These are phyloP conservation scores for Emys orbicularis DNA, from an alignment of 2,797 vertebrate genomes.

Conservation along the genomic window DNA sequence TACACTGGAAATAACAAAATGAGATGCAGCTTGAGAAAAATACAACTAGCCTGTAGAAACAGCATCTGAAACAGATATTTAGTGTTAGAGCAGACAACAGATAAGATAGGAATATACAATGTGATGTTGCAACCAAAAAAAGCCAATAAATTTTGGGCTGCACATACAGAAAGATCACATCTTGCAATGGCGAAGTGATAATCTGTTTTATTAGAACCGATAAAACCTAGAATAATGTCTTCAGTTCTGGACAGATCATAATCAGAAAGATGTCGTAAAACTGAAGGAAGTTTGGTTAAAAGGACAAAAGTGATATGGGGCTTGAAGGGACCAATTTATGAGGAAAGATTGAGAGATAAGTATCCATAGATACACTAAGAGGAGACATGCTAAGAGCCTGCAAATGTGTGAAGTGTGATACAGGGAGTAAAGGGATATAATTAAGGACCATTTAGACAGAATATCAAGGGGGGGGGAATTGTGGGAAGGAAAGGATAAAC, in stretches of 20 bases:
- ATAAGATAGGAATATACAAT: background rate
- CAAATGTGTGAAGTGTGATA: slow-evolving; percentile 31
- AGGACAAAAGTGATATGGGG: background rate
- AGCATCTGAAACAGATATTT: background rate
- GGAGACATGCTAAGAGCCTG: background rate
- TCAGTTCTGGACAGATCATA: slow-evolving; percentile 18
- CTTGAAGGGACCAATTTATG: background rate
- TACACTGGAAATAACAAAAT: background rate
- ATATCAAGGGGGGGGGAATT: background rate
- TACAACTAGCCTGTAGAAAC: background rate
- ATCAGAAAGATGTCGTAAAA: background rate
- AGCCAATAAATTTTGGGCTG: background rate
- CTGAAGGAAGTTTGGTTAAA: background rate
- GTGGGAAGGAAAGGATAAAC: background rate
- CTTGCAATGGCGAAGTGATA: background rate
- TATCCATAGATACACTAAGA: slow-evolving; percentile 10
- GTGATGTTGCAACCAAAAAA: background rate
- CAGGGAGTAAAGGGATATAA: background rate
- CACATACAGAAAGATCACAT: accelerated
- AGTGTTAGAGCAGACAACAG: background rate
- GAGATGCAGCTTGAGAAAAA: background rate
- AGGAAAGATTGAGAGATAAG: slow-evolving; percentile 35
- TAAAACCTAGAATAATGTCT: slow-evolving; percentile 6
- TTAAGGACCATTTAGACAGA: slow-evolving; percentile 27
- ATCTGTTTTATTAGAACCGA: background rate